Percentiles rank a stretch among this genome's conserved stretches.
Evolutionary conservation across 2,797 vertebrate genomes (phyloP).

Genomic region (Intellagama lesueurii): DNA sequence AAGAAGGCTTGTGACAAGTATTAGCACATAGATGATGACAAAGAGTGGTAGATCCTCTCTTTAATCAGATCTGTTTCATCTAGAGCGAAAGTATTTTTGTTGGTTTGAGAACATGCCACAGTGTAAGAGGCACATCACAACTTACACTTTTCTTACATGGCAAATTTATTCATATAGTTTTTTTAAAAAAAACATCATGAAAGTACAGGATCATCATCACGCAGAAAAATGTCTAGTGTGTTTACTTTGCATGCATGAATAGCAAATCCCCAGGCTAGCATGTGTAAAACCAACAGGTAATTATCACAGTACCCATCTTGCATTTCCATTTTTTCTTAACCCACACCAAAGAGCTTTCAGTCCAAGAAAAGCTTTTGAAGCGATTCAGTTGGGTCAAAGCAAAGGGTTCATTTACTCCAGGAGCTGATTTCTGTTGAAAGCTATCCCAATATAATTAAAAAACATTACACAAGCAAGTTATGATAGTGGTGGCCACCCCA

Average conservation of each 20-base stretch:
- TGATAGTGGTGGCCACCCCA: no score
- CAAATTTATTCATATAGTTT: background rate
- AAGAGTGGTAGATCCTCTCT: background rate
- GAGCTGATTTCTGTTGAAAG: background rate
- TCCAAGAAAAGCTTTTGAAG: background rate
- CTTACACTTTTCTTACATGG: background rate
- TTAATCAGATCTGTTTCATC: background rate
- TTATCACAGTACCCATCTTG: background rate
- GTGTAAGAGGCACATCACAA: background rate
- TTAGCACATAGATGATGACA: conserved; percentile 11
- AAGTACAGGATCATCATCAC: background rate
- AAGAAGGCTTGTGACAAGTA: background rate
- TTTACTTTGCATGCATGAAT: background rate
- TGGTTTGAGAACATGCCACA: background rate
- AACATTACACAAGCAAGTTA: background rate
- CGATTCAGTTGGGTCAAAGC: background rate
- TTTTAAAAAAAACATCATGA: background rate
- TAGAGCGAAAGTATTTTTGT: background rate
- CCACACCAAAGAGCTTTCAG: background rate
- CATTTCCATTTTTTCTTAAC: no score
- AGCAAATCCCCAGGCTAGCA: background rate
- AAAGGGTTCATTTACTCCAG: background rate
- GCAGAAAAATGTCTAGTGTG: background rate
- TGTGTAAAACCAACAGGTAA: background rate
- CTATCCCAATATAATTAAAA: background rate